Conservation (phyloP, 2,797 vertebrate genomes). For the Catostomus latipinnis region DNA sequence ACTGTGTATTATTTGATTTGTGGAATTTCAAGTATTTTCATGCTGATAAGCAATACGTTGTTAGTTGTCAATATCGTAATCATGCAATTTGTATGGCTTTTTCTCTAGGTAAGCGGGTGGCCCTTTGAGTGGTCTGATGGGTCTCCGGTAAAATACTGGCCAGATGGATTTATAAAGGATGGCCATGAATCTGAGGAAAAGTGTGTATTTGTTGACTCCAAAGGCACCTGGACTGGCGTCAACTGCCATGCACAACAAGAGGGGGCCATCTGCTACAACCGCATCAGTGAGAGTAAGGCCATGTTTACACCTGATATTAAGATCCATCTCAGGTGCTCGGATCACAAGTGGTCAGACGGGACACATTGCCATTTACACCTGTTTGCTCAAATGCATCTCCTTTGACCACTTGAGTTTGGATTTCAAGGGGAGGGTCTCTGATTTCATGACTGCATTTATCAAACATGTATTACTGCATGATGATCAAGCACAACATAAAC, state of each 20-base stretch:
- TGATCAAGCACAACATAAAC: too few relatives aligned
- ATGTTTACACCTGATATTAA: neutral
- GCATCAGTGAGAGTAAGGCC: constrained; percentile 70
- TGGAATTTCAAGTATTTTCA: neutral
- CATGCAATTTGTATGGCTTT: neutral
- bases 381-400: too few relatives aligned
- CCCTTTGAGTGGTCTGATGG: constrained; percentile 94
- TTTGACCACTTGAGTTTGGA: too few relatives aligned
- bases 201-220: constrained; percentile 83
- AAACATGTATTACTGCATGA: too few relatives aligned
- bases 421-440: too few relatives aligned
- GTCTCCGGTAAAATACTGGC: constrained; percentile 75
- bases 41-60: neutral
- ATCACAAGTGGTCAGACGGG: too few relatives aligned
- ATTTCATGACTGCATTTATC: too few relatives aligned
- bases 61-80: too few relatives aligned
- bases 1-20: too few relatives aligned
- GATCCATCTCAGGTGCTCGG: too few relatives aligned
- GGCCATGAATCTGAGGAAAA: constrained; percentile 67
- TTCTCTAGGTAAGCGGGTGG: constrained; percentile 73
- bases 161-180: constrained; percentile 64
- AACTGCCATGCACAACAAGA: constrained; percentile 77
- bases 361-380: too few relatives aligned
- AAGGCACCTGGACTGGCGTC: constrained; percentile 81
- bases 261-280: constrained; percentile 91